phyloP scores from a whole-genome alignment of 2,797 vertebrate species.

The Protonibea diacanthus region DNA sequence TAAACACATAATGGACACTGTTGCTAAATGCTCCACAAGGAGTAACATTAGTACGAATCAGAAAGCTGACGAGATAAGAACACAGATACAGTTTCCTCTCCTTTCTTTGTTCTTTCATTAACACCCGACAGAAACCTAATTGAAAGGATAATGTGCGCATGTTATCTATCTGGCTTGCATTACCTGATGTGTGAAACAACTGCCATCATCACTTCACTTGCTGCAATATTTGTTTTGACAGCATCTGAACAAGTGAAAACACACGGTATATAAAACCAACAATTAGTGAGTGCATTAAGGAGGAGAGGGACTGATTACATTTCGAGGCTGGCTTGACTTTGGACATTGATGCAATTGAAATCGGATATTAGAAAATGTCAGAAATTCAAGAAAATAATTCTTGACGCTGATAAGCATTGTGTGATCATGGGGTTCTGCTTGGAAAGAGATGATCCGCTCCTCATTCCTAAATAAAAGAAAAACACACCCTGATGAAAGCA shows the following conservation, averaged over 20 bases:
- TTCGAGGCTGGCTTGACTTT: constrained; percentile 1
- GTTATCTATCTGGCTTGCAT: constrained; percentile 16
- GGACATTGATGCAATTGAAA: constrained; percentile 35
- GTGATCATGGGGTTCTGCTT: constrained; percentile 30
- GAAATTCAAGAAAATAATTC: constrained; percentile 43
- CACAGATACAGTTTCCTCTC: not conserved
- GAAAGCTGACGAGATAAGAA: not conserved
- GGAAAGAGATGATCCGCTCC: constrained; percentile 23
- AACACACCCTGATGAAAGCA: constrained; percentile 62
- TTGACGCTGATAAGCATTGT: constrained; percentile 47
- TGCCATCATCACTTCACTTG: constrained; percentile 36
- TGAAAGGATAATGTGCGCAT: constrained; percentile 22
- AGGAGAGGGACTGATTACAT: not conserved
- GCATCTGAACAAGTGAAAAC: constrained; percentile 29
- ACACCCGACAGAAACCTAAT: constrained; percentile 15
- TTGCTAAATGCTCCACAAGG: not conserved
- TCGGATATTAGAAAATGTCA: constrained; percentile 14
- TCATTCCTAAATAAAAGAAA: constrained; percentile 64
- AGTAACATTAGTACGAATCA: not conserved
- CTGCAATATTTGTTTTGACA: constrained; percentile 52
- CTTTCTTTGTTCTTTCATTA: constrained; percentile 21
- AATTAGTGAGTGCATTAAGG: constrained; percentile 31
- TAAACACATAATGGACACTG: not conserved
- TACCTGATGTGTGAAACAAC: constrained; percentile 35
- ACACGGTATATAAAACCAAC: constrained; percentile 30